Base-by-base conservation (phyloP, 92 coral and sea anemone species). In the Phenganax subtilis region DNA sequence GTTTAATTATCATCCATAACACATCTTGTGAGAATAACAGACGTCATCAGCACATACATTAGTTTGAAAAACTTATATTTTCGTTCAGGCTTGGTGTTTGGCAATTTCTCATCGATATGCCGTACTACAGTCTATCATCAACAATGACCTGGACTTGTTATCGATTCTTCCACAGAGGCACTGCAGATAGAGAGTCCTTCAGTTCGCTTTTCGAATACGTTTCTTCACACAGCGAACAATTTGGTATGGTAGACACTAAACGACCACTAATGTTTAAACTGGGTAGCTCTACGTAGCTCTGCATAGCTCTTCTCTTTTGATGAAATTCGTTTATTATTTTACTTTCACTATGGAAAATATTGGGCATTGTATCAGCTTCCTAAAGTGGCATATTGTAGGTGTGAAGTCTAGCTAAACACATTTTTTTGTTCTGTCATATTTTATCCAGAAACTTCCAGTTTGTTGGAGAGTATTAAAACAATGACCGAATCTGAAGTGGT, bases 21-120 rank as follows among this genome's bases (percentile, higher is more conserved):
- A 5, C 47, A 37, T 37, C 47, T 59, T 20, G n/a, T 59, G 25
- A 3, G 25, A 14, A 6, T 20, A 14, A 59, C 65, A 14, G 7
- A 59, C 25, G 25, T 20, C 7, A 59, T 14, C 1, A 20, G 25
- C 25, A 59, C 25, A 14, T 59, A 59, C 65, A 7, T 59, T 20
- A 59, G 7, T 14, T 59, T 59, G 7, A 1, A 59, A 14, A 14
- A 14, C 65, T 59, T 3, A 14, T 14, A 14, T 14, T 59, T 30
- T 71, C 0, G 54, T 25, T 28, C 71, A 96, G 99, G 66, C 92
- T 96, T 65, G 99, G 99, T 3, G 99, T 97, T 57, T 96, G 99
- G 99, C 99, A 96, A 87, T 96, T 96, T 83, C 81, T 96, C 31
- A 97, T 97, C 37, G 99, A 92, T 77, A 96, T 96, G 99, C 99